These are phyloP conservation scores for Aleiodes leptofemur DNA, from an alignment of 2,888 invertebrate species.

Conservation along the genomic window DNA sequence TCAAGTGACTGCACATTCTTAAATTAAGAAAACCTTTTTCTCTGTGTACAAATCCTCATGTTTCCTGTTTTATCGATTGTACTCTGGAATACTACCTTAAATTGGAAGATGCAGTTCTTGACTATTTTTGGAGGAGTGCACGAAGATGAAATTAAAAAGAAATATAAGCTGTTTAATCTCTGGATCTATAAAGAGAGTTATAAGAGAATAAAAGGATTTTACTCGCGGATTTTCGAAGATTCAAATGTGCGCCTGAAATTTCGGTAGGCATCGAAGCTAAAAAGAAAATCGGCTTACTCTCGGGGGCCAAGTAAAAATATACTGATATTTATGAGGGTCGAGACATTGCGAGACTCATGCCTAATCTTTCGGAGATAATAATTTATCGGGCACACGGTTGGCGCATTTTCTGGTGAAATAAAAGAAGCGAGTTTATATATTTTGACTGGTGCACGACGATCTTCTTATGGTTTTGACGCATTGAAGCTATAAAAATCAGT, in stretches of 20 bases:
- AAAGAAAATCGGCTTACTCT: slow-evolving; percentile 74
- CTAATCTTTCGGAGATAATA: slow-evolving; percentile 74
- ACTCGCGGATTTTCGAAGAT: slow-evolving; percentile 68
- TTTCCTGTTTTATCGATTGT: no score
- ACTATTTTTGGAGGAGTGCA: background rate
- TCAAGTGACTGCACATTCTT: no score
- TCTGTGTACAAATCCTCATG: no score
- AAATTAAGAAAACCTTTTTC: no score
- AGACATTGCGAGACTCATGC: slow-evolving; percentile 65
- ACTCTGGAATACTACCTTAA: no score
- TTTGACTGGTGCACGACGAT: slow-evolving; percentile 17
- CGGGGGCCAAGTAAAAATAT: slow-evolving; percentile 66
- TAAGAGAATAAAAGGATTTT: slow-evolving; percentile 46
- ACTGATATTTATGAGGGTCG: slow-evolving; percentile 75
- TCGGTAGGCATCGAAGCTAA: slow-evolving; percentile 70
- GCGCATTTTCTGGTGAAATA: background rate
- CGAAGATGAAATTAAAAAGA: slow-evolving; percentile 6
- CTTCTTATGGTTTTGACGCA: slow-evolving; percentile 22
- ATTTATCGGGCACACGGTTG: slow-evolving; percentile 69
- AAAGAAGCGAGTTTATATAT: slow-evolving; percentile 26
- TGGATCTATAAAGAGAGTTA: slow-evolving; percentile 68
- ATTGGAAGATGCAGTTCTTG: no score
- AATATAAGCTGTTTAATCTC: slow-evolving; percentile 67
- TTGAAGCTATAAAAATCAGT: slow-evolving; percentile 13
- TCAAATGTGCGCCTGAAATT: slow-evolving; percentile 60